Evolutionary conservation across 2,797 vertebrate genomes (phyloP).

Genomic region (Ctenosaura bakeri): DNA sequence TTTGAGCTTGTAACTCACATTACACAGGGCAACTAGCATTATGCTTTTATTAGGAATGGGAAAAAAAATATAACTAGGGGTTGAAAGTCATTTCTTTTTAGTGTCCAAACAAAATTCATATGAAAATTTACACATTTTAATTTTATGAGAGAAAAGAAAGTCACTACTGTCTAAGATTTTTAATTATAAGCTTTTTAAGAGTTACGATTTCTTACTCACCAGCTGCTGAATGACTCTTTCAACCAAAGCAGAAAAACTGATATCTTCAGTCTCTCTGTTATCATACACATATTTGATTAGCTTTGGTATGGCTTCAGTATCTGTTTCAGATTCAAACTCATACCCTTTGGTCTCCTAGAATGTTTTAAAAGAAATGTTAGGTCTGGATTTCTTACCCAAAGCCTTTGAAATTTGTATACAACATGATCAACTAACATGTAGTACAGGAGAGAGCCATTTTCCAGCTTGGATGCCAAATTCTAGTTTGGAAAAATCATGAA

Average conservation of each 20-base stretch:
- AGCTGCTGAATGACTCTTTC: slow-evolving; percentile 94
- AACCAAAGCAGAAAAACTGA: slow-evolving; percentile 92
- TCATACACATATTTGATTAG: slow-evolving; percentile 96
- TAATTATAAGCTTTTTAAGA: background rate
- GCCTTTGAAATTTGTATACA: background rate
- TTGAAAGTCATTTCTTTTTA: background rate
- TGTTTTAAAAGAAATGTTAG: background rate
- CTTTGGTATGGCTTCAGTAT: slow-evolving; percentile 97
- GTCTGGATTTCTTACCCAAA: background rate
- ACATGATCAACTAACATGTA: background rate
- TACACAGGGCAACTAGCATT: background rate
- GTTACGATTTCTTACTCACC: slow-evolving; percentile 84
- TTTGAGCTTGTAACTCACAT: background rate
- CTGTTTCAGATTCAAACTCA: slow-evolving; percentile 96
- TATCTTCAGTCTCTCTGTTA: slow-evolving; percentile 88
- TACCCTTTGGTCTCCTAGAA: slow-evolving; percentile 93
- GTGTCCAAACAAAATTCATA: background rate
- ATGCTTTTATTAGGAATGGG: background rate
- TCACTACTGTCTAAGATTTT: slow-evolving; percentile 26
- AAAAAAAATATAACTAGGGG: background rate
- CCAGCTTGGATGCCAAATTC: background rate
- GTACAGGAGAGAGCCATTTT: background rate
- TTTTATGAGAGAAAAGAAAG: background rate
- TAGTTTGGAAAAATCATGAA: no score
- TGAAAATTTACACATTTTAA: background rate